These are phyloP conservation scores for Diadophis punctatus DNA, from an alignment of 2,113 vertebrate species.

Conservation along the genomic window DNA sequence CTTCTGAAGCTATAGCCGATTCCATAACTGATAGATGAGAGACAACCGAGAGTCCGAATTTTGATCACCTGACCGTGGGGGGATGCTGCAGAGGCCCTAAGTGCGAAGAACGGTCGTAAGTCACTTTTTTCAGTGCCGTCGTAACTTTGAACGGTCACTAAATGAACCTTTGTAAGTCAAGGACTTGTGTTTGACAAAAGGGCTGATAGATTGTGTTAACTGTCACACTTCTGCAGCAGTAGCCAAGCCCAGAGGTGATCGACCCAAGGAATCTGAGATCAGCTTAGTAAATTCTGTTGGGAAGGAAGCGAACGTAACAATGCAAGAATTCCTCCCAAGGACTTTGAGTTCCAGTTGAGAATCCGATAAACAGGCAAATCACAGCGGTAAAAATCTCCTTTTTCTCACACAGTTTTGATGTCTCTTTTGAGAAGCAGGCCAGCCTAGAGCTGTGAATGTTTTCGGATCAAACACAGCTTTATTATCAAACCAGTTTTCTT, in stretches of 20 bases:
- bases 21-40: no score
- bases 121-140: no score
- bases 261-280: not conserved
- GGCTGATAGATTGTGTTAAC: not conserved
- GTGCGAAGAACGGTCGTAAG: no score
- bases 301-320: not conserved
- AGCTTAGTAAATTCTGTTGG: not conserved
- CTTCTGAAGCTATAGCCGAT: no score
- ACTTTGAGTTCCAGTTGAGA: not conserved
- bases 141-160: no score
- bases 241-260: not conserved
- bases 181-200: not conserved
- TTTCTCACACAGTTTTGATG: not conserved
- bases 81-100: no score
- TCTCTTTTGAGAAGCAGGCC: not conserved
- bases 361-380: not conserved
- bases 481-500: not conserved
- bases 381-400: not conserved
- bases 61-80: no score
- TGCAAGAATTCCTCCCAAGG: not conserved
- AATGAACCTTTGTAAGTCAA: no score
- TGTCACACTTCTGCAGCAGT: not conserved
- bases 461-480: not conserved
- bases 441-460: not conserved
- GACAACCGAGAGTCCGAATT: no score